Base-by-base conservation (phyloP, 2,888 invertebrate species). In the Vannuccia rotundouncinata region DNA sequence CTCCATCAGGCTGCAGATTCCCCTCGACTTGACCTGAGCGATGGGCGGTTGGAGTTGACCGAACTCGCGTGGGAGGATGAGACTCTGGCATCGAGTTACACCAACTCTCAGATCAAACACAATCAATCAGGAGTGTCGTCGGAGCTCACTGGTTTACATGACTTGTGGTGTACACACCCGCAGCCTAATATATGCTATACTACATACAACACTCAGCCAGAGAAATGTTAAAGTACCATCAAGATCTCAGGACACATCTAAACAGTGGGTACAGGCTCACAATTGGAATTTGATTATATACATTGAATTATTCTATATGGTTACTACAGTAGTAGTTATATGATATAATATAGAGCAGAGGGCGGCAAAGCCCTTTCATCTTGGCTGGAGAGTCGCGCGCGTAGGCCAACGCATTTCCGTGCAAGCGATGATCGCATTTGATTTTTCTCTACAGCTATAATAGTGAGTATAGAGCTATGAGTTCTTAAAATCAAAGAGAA, bases 401-500 rank as follows among this genome's bases (percentile, higher is more conserved):
- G 45, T 66, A 66, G 66, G 66, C 66, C 66, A 66, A 13, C 10
- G 66, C 66, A 66, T 66, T 66, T 66, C 66, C 66, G 66, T 66
- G 22, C 66, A 2, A 5, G 66, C 22, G 66, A 66, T 66, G 10
- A 66, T 66, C 66, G 66, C 66, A 5, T 66, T 66, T 66, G 10
- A 13, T 22, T n/a, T 66, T 22, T 66, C 66, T 66, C 66, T 66
- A 22, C 25, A 66, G 2, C 25, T 22, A 5, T 5, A 5, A 66
- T 5, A 5, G 2, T 66, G 66, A 5, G 17, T 66, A 2, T 66
- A n/a, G 66, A 2, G 5, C 22, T 66, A 27, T 66, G 66, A 66
- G 66, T 66, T 66, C 66, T 66, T 27, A 66, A 22, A 66, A 66
- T 66, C 66, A 66, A 66, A 66, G 66, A 66, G 66, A 66, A n/a